Evolutionary conservation across 2,797 vertebrate species (phyloP).

Genomic region (Macrochelys suwanniensis): DNA sequence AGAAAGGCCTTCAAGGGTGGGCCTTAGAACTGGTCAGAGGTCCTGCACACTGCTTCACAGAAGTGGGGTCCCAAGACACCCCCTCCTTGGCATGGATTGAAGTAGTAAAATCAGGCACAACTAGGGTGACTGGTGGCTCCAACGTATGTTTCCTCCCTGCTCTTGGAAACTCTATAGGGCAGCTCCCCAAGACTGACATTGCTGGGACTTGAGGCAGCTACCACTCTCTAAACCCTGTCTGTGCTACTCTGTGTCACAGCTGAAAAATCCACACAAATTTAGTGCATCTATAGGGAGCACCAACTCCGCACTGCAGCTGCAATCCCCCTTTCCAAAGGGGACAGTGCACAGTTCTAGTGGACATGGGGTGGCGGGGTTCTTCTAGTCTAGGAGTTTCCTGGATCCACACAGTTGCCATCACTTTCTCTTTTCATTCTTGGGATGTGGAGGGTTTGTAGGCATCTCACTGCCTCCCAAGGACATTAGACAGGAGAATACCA

Average conservation of each 20-base stretch:
- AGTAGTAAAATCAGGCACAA: background rate
- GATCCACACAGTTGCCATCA: background rate
- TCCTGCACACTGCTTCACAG: background rate
- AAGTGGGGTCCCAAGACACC: background rate
- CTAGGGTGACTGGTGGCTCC: background rate
- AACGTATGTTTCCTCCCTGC: background rate
- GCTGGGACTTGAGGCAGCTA: background rate
- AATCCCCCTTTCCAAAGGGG: background rate
- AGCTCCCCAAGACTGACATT: background rate
- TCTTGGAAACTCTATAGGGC: background rate
- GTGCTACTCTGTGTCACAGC: background rate
- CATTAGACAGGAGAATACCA: background rate
- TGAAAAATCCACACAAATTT: background rate
- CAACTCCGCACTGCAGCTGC: background rate
- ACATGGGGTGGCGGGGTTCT: background rate
- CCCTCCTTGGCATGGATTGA: background rate
- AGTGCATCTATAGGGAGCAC: background rate
- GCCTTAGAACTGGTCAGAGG: background rate
- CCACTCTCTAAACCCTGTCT: background rate
- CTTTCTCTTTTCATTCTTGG: background rate
- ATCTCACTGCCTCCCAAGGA: background rate
- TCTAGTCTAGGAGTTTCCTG: background rate
- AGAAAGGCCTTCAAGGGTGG: background rate
- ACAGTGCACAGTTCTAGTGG: rapidly evolving
- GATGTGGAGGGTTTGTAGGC: background rate